Base-by-base conservation (phyloP, 2,888 invertebrate genomes). In the Sinohyriopsis cumingii region DNA sequence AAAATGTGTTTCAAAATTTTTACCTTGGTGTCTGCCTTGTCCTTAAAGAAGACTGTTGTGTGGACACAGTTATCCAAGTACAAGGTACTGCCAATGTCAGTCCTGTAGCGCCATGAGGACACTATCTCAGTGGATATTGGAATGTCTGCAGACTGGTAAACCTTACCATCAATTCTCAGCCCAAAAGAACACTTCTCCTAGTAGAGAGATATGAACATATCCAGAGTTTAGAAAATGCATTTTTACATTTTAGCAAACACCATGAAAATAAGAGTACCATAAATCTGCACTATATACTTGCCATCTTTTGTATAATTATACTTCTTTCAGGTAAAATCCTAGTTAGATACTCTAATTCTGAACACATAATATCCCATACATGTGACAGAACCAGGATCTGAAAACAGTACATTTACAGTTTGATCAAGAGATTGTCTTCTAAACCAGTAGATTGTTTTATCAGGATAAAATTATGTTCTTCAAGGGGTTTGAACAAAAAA, bases 71-170 rank as follows among this genome's bases (percentile, higher is more conserved):
- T 93, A 68, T 92, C 92, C 24, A 92, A 86, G 45, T 93, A 93
- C 68, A 94, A 92, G 0, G 93, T 91, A 25, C 93, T 93, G 28
- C 92, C 91, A 57, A 93, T 92, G 80, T 92, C 92, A 1, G 93
- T 93, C 91, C 85, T 82, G 81, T 93, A 93, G 84, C 93, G 92
- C 67, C 92, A 91, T 78, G 92, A 92, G 78, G 91, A 92, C 91
- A 92, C 92, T 75, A 93, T 93, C 20, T 92, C 92, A 74, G 92
- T 92, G 0, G 93, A 92, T 45, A 94, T 83, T 80, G 93, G 93
- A 25, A 94, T 88, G 3, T 92, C 90, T 28, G 90, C 90, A 0
- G 93, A 92, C 83, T 90, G 91, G 71, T 87, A 85, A 59, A 84
- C 73, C 5, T 87, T 87, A 28, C 90, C 91, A 6, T 91, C 91